Evolutionary conservation across 2,113 vertebrate genomes (phyloP), one percentile per base, ranked within the genome.

Genomic region (Agapornis roseicollis): DNA sequence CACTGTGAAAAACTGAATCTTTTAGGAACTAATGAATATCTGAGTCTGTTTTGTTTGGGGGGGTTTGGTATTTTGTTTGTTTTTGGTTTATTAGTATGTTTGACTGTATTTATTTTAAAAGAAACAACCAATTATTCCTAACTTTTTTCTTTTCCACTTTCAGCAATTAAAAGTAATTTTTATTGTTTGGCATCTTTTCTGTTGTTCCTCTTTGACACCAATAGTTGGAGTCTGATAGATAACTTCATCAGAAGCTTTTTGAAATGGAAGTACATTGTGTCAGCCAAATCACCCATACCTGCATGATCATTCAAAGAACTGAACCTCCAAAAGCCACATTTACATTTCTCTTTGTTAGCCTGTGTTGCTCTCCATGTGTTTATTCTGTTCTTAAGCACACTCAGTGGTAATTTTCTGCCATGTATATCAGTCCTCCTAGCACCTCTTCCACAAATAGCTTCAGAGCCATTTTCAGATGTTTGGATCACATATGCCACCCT

Each of bases 21-120:
- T 88, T 5, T 52, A 56, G 46, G 33, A 89, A 56, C 20, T 39
- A 74, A 29, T 49, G 49, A 61, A 70, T 86, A 86, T 11, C 17
- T 50, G 55, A 61, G 23, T 15, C 29, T 65, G 27, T 5, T 64
- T 84, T 77, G 25, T 3, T 33, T 70, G 5, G 27, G 9, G 55
- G 53, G 33, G 31, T 5, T 14, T 58, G 55, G 9, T 28, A 6
- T 37, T 70, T 50, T 15, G 58, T 19, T 15, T 33, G 7, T 22
- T 25, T n/a, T 17, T 37, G 3, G 77, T 71, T 63, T 60, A 50
- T 35, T 13, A n/a, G 18, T 11, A 4, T 58, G 14, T 49, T 31
- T 77, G 47, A 66, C 23, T 55, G 8, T 73, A 61, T 89, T 65
- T 89, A 61, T 28, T 52, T 85, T 82, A 76, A 89, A 79, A 70